phyloP scores from a whole-genome alignment of 1,140 invertebrate species.

The Caerostris extrusa region DNA sequence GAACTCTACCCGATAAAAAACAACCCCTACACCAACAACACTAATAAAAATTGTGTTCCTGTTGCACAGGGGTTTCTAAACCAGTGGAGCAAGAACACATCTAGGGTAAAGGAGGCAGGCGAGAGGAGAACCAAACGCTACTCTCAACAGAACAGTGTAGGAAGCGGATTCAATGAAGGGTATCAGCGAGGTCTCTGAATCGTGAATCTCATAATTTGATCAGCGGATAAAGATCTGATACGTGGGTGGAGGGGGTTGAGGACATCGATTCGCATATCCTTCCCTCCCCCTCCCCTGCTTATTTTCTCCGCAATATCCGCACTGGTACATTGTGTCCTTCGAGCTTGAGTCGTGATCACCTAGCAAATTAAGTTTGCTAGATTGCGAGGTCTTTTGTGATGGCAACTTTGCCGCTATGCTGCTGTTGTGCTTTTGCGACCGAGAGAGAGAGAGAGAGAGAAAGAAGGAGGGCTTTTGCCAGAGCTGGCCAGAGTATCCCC shows the following conservation, averaged over 20 bases:
- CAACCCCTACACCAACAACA: not conserved
- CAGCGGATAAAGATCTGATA: slow-evolving; percentile 74
- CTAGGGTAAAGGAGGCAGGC: slow-evolving; percentile 1
- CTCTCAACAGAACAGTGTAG: slow-evolving; percentile 18
- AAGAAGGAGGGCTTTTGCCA: not conserved
- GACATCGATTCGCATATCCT: slow-evolving; percentile 58
- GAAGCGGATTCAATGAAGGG: slow-evolving; percentile 70
- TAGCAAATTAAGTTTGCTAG: slow-evolving; percentile 72
- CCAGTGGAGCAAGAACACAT: slow-evolving; percentile 68
- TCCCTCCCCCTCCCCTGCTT: not conserved
- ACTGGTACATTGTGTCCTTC: slow-evolving; percentile 32
- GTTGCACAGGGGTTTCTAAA: slow-evolving; percentile 71
- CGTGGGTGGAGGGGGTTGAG: not conserved
- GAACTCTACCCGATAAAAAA: not conserved
- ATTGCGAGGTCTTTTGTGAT: slow-evolving; percentile 60
- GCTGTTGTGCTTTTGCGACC: slow-evolving; percentile 45
- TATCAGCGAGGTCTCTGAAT: slow-evolving; percentile 62
- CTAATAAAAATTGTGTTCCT: slow-evolving; percentile 69
- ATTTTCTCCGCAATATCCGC: slow-evolving; percentile 56
- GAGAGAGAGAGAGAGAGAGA: not conserved
- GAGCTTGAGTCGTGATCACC: slow-evolving; percentile 61
- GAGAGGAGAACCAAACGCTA: slow-evolving; percentile 27
- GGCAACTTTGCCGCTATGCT: slow-evolving; percentile 13
- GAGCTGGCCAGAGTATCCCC: not conserved
- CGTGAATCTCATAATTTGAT: slow-evolving; percentile 76